A percentile compares a stretch with the other conserved stretches of the same genome.
Conservation (phyloP, 2,113 vertebrate species). For the Tragelaphus imberbis region DNA sequence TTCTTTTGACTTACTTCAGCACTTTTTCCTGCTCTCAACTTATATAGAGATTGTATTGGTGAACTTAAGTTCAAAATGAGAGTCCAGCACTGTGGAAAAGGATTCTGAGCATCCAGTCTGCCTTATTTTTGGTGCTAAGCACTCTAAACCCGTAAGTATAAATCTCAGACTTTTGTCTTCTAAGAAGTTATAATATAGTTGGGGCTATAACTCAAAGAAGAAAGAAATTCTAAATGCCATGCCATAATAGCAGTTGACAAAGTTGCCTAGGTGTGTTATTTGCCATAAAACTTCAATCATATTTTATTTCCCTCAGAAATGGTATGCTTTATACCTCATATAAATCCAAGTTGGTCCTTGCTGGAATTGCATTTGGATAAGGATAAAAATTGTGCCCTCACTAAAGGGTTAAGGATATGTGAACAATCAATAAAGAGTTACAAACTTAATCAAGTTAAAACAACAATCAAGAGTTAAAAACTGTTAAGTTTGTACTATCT, state of each 20-base stretch:
- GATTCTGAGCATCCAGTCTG: background rate
- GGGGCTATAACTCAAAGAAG: background rate
- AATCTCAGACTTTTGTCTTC: background rate
- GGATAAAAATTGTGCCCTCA: background rate
- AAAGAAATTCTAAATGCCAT: background rate
- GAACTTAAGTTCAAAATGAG: background rate
- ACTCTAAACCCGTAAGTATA: background rate
- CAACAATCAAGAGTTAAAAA: background rate
- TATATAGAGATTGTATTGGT: background rate
- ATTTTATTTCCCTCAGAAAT: background rate
- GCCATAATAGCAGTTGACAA: background rate
- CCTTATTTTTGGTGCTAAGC: background rate
- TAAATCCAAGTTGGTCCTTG: background rate
- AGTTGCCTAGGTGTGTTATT: background rate
- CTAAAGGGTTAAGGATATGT: background rate
- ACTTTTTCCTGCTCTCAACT: background rate
- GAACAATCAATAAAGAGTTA: background rate
- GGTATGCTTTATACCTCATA: background rate
- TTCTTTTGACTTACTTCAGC: background rate
- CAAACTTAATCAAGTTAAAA: background rate
- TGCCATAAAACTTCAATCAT: background rate
- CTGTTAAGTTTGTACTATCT: background rate
- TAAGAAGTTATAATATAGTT: background rate
- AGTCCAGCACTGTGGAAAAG: background rate
- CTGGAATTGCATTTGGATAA: background rate